Base-by-base conservation (phyloP, 2,888 invertebrate species). In the Myathropa florea region DNA sequence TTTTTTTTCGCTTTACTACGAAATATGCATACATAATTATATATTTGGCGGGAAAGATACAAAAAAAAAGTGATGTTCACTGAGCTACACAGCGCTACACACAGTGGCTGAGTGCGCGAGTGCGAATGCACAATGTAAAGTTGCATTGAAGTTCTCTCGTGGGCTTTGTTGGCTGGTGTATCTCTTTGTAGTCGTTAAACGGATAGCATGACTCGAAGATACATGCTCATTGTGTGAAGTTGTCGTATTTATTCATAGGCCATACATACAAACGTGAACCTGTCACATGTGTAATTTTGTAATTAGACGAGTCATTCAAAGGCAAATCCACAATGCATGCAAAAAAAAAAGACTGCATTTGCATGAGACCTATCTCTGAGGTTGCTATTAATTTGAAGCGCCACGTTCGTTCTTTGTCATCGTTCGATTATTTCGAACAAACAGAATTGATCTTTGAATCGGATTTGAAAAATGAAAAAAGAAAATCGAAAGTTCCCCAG, bases 21-120 rank as follows among this genome's bases (percentile, higher is more conserved):
- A 82, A 86, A 78, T 79, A 86, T 83, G 86, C 83, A 83, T 78
- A 63, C 83, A 83, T 86, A 83, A 86, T 83, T 78, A 86, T 73
- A 78, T 79, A 83, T 86, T 86, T 86, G 86, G 86, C 86, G 86
- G 86, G 86, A 86, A 86, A 63, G 14, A 75, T 82, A 84, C 55
- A 55, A 21, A 57, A 23, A 57, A 57, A 57, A 80, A 81, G 63
- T 68, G 57, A 76, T 75, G 71, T 67, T 57, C 65, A 67, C 67
- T 24, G 57, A 39, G 55, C 65, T 30, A 14, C 67, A 21, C 23
- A 59, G 14, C 21, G 64, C 33, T 46, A 18, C 18, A 18, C 23
- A 53, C 55, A 39, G 30, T 12, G 59, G 23, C 39, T 53, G 46
- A 71, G 71, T 46, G 26, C 28, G 64, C 72, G 46, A 71, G 23